Evolutionary conservation across 2,113 vertebrate genomes (phyloP), one percentile per base, ranked within the genome.

Genomic region (Paramormyrops kingsleyae): DNA sequence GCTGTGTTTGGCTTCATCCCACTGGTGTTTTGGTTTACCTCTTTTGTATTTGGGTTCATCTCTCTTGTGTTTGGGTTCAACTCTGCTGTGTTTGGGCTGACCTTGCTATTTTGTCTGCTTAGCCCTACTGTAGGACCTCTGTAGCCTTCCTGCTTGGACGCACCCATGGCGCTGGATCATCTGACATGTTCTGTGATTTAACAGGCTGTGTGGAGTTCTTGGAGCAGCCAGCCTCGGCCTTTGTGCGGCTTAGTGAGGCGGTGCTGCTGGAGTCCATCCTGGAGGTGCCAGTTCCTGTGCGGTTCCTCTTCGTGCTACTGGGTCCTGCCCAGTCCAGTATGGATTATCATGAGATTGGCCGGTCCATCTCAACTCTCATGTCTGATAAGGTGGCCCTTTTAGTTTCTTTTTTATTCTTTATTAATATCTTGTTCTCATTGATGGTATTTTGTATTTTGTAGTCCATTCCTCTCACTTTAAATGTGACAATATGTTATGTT

Each of bases 291-390:
- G 96, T 99, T 87, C 99, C 99, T 0, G 98, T 99, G 53, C 97
- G 99, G 56, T 99, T 99, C 93, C 93, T 99, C 91, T 99, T 99
- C 2, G 96, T 99, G 91, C 95, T 99, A 93, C 96, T 99, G 7
- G 99, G 99, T 47, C 99, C 99, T 0, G 96, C 93, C 89, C 97
- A 99, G 90, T 95, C 97, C 94, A 98, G 96, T 92, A 95, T 99
- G 52, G 99, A 99, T 94, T 99, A 99, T 90, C 98, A 99, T 0
- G 98, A 99, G 94, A 98, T 99, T 1, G 99, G 99, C 84, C 98
- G 99, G n/a, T 99, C 98, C 80, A 99, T 99, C 90, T 97, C 99
- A 35, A 99, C 99, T 1, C 98, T 99, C 89, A 99, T 99, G 99
- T 99, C 98, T 0, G 98, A 99, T 94, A 99, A 99, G 97, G 98